Evolutionary conservation across 2,113 vertebrate genomes (phyloP), one percentile per base, ranked within the genome.

Genomic region (Sphyrna mokarran): DNA sequence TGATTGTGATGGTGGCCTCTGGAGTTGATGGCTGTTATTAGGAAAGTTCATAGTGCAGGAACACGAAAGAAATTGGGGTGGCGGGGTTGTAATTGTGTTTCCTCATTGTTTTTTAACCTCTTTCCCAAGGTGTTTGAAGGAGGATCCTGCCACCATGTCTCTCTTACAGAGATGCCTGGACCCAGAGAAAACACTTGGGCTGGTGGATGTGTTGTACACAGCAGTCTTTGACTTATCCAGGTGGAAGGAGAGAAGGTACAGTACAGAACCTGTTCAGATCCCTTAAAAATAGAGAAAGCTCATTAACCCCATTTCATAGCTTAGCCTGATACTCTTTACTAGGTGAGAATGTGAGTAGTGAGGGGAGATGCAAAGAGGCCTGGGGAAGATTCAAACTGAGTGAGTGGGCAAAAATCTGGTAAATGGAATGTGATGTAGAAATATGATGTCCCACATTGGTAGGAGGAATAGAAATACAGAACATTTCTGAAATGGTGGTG

Each of bases 81-180:
- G 78, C 40, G 78, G n/a, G 78, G 10, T 76, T 83, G 4, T 83
- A 18, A 33, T n/a, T 93, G 29, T 63, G 58, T n/a, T 61, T 93
- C 7, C 54, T 66, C 0, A 66, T 5, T 16, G n/a, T 48, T 95
- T 95, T 54, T 61, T 18, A 18, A 87, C 43, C 2, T 7, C 20
- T 0, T 8, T 3, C n/a, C 93, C 72, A 96, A 99, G 99, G 99
- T 99, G 99, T 98, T 97, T 99, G 97, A 99, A 99, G 96, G 99
- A 99, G 97, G 99, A 99, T 96, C 99, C 99, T 11, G 99, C 99
- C 94, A 99, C 99, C 0, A 99, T 99, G 99, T 99, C 99, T 96
- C 97, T 99, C 96, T 98, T 99, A 8, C 99, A 99, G 97, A 98
- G 99, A 95, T 99, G 99, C 96, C 98, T 99, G 95, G 99, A 99